Evolutionary conservation across 2,888 invertebrate genomes (phyloP).

Genomic region (Odiellus spinosus): DNA sequence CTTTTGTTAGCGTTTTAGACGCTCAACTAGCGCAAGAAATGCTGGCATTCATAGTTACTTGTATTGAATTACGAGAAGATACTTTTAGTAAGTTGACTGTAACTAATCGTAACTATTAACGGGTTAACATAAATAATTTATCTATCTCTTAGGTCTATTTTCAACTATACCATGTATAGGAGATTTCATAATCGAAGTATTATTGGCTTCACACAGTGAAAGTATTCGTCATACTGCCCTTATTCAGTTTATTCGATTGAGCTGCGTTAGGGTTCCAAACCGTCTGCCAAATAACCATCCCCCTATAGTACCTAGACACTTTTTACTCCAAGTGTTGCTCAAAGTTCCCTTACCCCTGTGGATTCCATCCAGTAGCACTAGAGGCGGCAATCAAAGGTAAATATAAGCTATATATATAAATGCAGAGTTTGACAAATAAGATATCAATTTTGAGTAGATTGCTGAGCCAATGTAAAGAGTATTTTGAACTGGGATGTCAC

Average conservation of each 20-base stretch:
- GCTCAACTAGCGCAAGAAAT: conserved; percentile 32
- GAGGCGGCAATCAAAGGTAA: conserved; percentile 32
- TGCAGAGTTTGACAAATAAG: neutral
- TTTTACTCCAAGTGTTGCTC: conserved; percentile 28
- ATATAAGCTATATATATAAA: neutral
- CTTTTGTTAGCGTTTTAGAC: conserved; percentile 29
- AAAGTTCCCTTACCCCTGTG: conserved; percentile 35
- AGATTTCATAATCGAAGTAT: conserved; percentile 35
- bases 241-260: conserved; percentile 31
- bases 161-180: conserved; percentile 31
- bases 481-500: conserved; percentile 33
- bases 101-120: neutral
- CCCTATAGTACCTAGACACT: conserved; percentile 23
- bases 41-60: conserved; percentile 33
- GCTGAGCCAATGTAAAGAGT: conserved; percentile 33
- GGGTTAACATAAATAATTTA: no score
- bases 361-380: conserved; percentile 31
- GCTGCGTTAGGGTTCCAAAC: conserved; percentile 24
- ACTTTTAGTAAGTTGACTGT: conserved; percentile 27
- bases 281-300: neutral
- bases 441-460: no score
- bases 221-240: conserved; percentile 31
- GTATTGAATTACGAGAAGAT: conserved; percentile 30
- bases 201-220: conserved; percentile 31
- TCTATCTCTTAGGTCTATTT: conserved; percentile 25